Percentiles rank a stretch among this genome's conserved stretches.
phyloP scores from a whole-genome alignment of 2,113 vertebrate species.

The Antigone vipio region DNA sequence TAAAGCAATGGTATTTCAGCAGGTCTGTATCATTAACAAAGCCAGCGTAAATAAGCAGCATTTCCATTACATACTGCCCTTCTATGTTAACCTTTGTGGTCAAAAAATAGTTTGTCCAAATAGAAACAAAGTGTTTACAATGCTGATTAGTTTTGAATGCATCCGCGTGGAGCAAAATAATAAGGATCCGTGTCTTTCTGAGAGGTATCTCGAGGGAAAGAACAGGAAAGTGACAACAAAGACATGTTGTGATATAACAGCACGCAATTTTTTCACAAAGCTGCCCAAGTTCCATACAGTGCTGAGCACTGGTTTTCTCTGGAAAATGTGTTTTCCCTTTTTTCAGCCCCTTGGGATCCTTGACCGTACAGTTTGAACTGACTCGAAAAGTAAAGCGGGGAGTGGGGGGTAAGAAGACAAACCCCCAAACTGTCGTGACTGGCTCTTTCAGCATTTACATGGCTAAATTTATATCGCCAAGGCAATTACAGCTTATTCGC shows the following conservation, averaged over 20 bases:
- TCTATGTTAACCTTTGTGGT: background rate
- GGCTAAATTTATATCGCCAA: background rate
- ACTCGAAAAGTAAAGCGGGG: background rate
- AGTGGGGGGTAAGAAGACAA: background rate
- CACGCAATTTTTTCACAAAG: background rate
- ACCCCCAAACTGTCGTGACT: accelerated
- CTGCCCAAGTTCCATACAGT: background rate
- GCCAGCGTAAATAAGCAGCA: background rate
- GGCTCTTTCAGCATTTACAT: background rate
- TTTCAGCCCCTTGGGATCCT: background rate
- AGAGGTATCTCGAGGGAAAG: background rate
- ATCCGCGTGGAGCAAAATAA: background rate
- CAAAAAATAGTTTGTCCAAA: background rate
- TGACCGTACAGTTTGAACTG: background rate
- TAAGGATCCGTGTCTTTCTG: background rate
- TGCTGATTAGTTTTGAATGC: background rate
- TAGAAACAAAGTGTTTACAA: background rate
- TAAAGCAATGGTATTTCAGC: background rate
- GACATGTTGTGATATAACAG: background rate
- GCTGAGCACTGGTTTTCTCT: background rate
- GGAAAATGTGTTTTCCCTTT: background rate
- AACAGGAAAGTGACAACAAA: background rate
- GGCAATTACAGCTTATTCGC: background rate
- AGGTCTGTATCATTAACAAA: background rate
- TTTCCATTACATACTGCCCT: background rate